These are phyloP conservation scores for Argyrosomus japonicus DNA, from an alignment of 2,113 vertebrate genomes.

Conservation along the genomic window DNA sequence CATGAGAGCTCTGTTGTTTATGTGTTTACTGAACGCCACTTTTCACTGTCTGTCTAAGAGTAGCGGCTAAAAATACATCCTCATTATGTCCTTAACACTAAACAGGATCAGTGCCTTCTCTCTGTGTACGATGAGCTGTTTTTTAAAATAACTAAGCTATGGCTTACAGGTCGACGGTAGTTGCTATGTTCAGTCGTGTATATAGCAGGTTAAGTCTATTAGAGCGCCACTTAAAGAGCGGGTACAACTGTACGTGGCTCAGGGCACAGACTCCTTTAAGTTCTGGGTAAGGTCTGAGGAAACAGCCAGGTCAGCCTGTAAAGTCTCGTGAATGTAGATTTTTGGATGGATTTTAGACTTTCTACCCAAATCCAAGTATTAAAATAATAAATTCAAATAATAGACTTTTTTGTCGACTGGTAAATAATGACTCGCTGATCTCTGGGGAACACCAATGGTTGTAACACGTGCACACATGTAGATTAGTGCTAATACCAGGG, in stretches of 20 bases:
- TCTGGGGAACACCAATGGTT: conserved; percentile 63
- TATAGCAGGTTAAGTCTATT: conserved; percentile 68
- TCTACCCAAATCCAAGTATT: neutral
- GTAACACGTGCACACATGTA: conserved; percentile 74
- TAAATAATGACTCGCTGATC: conserved; percentile 64
- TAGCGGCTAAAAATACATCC: conserved; percentile 76
- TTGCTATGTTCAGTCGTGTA: conserved; percentile 39
- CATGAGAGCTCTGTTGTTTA: neutral
- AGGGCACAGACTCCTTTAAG: neutral
- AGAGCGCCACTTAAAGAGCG: conserved; percentile 48
- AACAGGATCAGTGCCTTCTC: conserved; percentile 78
- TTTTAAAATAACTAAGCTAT: conserved; percentile 76
- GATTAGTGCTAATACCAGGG: conserved; percentile 78
- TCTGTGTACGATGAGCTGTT: conserved; percentile 65
- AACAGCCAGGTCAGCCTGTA: neutral
- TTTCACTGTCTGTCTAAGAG: conserved; percentile 59
- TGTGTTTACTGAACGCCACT: conserved; percentile 46
- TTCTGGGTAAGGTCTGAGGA: conserved; percentile 17
- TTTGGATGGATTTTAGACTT: neutral
- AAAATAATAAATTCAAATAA: neutral
- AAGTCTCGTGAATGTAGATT: no score
- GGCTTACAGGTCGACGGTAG: conserved; percentile 59
- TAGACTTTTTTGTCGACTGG: neutral
- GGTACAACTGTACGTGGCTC: conserved; percentile 1
- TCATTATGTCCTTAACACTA: conserved; percentile 78